Conservation (phyloP, 2,888 invertebrate genomes). For the Pollenia griseotomentosa region DNA sequence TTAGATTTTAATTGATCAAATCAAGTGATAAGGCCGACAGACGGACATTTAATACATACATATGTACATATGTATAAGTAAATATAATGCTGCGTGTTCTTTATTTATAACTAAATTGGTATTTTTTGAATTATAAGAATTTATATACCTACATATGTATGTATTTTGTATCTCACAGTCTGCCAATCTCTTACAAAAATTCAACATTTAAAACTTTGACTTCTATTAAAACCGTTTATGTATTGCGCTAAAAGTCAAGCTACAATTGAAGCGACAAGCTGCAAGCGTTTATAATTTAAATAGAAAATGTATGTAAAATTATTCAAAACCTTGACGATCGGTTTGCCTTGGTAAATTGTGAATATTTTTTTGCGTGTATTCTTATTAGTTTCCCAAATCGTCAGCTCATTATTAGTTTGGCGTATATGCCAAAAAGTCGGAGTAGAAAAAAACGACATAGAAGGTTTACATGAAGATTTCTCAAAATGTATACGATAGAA, state of each 20-base stretch:
- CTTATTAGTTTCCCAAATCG: too few relatives aligned
- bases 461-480: too few relatives aligned
- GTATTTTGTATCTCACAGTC: slow-evolving; percentile 34
- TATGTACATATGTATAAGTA: neutral
- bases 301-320: neutral
- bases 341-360: too few relatives aligned
- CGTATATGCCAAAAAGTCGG: too few relatives aligned
- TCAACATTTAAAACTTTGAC: slow-evolving; percentile 14
- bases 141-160: slow-evolving; percentile 1
- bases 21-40: slow-evolving; percentile 1
- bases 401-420: too few relatives aligned
- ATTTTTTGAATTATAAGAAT: neutral
- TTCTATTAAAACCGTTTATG: neutral
- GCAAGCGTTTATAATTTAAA: neutral
- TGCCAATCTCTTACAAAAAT: neutral
- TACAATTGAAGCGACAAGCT: slow-evolving; percentile 29
- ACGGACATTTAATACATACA: neutral
- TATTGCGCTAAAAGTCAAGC: neutral
- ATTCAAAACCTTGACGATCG: too few relatives aligned
- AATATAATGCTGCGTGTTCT: neutral
- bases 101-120: slow-evolving; percentile 17
- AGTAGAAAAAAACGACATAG: too few relatives aligned
- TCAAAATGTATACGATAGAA: too few relatives aligned
- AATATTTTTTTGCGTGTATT: too few relatives aligned
- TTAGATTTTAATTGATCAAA: neutral